Evolutionary conservation across 2,888 invertebrate species (phyloP), one percentile per base, ranked within the genome.

Genomic region (Cataglyphis rosenhaueri): DNA sequence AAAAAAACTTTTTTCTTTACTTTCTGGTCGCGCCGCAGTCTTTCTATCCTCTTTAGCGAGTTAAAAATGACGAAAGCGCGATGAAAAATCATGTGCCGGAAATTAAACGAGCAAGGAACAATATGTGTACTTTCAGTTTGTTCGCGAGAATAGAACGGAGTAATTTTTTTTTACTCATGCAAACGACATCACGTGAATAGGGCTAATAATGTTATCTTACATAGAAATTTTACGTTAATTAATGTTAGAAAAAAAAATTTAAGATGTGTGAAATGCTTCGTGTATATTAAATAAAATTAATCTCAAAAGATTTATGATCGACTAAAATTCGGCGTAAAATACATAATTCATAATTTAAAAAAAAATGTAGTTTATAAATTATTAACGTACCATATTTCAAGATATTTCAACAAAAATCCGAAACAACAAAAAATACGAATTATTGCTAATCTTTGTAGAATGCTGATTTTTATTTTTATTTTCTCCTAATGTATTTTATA

Each of bases 21-120:
- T 35, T n/a, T 32, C 6, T 10, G 9, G 1, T n/a, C n/a, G 5
- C 18, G n/a, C 32, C 2, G 15, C 12, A 10, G 8, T 71, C 32
- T 38, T 35, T 29, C 57, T 71, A 1, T 6, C 5, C 18, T 29
- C 2, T 41, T 15, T 4, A 10, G 2, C 41, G 21, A 48, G 48
- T 74, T 48, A 32, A 82, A 82, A 82, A 25, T 35, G 21, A 32
- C 44, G 25, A 82, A 52, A 57, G 29, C 32, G n/a, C 25, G n/a
- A 71, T 70, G 78, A 71, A 78, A 65, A 70, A 71, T 83, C 52
- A 62, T 66, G 18, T 35, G 62, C 41, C n/a, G 44, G 52, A 78
- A 78, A n/a, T 59, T 25, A 61, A 79, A 32, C 25, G 64, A 1
- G 64, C 5, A 48, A 25, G 12, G 12, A 38, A 61, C 21, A 44